Evolutionary conservation across 2,113 vertebrate genomes (phyloP).

Genomic region (Archilochus colubris): DNA sequence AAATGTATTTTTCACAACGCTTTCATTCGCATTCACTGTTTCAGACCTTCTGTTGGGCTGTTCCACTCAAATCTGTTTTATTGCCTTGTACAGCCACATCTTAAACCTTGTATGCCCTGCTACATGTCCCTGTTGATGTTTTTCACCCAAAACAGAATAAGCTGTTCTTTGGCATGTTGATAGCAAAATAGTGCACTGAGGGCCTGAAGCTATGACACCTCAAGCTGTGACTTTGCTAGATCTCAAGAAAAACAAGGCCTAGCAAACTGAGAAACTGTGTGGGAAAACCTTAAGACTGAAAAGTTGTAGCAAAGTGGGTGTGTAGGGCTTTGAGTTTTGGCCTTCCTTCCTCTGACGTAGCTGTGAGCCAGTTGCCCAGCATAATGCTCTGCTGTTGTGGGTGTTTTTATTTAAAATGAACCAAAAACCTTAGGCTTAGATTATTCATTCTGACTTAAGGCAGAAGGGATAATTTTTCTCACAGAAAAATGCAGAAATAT

Average conservation of each 20-base stretch:
- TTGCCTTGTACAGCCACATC: neutral
- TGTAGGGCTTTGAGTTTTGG: neutral
- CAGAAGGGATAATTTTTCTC: neutral
- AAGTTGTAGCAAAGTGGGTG: neutral
- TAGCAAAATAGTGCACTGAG: neutral
- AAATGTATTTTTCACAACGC: neutral
- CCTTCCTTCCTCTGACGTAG: neutral
- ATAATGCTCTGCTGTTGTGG: neutral
- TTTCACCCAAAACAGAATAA: neutral
- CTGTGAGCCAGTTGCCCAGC: neutral
- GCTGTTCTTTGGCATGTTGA: neutral
- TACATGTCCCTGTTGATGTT: neutral
- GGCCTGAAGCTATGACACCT: neutral
- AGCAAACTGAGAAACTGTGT: neutral
- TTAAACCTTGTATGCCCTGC: neutral
- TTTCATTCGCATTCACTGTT: neutral
- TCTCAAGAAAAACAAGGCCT: neutral
- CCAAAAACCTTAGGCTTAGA: neutral
- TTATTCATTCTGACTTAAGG: neutral
- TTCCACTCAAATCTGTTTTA: neutral
- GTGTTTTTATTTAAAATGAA: neutral
- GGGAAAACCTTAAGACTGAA: neutral
- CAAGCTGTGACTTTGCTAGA: neutral
- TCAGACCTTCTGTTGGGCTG: neutral
- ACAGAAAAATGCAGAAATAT: neutral